Evolutionary conservation across 2,113 vertebrate species (phyloP), one percentile per base, ranked within the genome.

Genomic region (Ailuropoda melanoleuca): DNA sequence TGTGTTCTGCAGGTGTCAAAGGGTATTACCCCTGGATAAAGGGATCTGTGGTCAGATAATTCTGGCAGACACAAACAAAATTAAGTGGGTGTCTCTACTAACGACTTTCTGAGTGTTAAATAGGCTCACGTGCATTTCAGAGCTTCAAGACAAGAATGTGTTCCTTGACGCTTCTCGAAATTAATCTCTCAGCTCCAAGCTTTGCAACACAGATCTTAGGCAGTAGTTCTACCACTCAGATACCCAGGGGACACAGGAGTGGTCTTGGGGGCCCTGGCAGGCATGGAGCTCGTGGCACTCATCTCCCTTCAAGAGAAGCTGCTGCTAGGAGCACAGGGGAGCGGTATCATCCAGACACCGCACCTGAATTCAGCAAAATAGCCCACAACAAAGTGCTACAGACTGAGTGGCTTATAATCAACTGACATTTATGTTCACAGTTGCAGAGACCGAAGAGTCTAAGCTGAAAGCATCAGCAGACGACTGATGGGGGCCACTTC

Each of bases 251-350:
- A 55, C 15, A 82, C 1, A 17, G 50, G 37, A 17, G 37, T 31
- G 50, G 8, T 60, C 31, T 1, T 14, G 39, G 48, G 50, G 37
- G 23, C 75, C 9, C 6, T 18, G 56, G 66, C 18, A n/a, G 3
- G 4, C 58, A 8, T 0, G 6, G 34, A 24, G 34, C 29, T 13
- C 48, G 4, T 6, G 2, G 64, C 8, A 15, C 21, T 8, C 29
- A 3, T 48, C 26, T 43, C 34, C 39, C 43, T 55, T 18, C 8
- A 13, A 2, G 77, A 31, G 66, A 58, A 2, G 17, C 19, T 68
- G 48, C 50, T 46, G 9, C 6, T 1, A 34, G 23, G 21, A 60
- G 19, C 10, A 50, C 19, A 5, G 26, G 4, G 24, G 70, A 74
- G 50, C 1, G 46, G 18, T 10, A 29, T 26, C 29, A 2, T 48